These are phyloP conservation scores for Platycheirus rosarum DNA, from an alignment of 2,888 invertebrate species.

Conservation along the genomic window DNA sequence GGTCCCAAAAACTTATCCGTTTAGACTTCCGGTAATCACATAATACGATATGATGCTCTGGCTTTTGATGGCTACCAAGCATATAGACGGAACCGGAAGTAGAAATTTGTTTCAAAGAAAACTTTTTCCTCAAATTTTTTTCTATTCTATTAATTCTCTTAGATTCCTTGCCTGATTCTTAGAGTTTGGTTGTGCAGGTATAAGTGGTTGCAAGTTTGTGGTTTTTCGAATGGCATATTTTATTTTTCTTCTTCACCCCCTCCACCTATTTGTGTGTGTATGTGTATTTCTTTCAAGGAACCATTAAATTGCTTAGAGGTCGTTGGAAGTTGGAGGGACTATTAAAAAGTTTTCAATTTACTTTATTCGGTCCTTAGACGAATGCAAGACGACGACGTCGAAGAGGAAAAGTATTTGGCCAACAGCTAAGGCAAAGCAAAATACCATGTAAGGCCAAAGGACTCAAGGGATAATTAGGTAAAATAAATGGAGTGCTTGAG, in stretches of 20 bases:
- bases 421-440: neutral
- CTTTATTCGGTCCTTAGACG: constrained; percentile 51
- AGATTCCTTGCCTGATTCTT: neutral
- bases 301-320: constrained; percentile 38
- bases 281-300: constrained; percentile 5
- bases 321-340: constrained; percentile 35
- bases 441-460: constrained; percentile 6
- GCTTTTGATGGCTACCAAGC: constrained; percentile 19
- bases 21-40: constrained; percentile 55
- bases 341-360: constrained; percentile 72
- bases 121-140: constrained; percentile 26
- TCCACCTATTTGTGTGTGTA: neutral
- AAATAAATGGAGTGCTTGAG: constrained; percentile 60
- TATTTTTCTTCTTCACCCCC: neutral
- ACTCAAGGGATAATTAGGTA: constrained; percentile 57
- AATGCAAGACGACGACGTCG: constrained; percentile 16
- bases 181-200: constrained; percentile 11
- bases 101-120: constrained; percentile 37
- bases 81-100: neutral
- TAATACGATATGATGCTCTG: constrained; percentile 36
- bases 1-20: constrained; percentile 36
- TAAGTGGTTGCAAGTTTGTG: constrained; percentile 39
- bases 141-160: constrained; percentile 4
- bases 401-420: neutral
- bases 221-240: constrained; percentile 17